Evolutionary conservation across 2,113 vertebrate species (phyloP).

Genomic region (Perognathus longimembris): DNA sequence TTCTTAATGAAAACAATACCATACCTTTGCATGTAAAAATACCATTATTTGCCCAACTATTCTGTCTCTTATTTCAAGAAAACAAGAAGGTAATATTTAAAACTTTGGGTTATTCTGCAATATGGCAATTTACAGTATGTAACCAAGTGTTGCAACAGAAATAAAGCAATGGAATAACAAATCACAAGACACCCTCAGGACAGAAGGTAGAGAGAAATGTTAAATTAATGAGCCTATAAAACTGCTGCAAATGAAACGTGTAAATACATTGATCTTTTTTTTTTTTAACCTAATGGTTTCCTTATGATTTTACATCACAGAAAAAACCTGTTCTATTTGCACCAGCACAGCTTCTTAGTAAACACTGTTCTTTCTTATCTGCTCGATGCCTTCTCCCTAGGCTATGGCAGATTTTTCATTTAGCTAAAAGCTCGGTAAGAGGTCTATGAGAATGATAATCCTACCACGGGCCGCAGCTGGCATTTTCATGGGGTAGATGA

Average conservation of each 20-base stretch:
- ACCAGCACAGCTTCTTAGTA: slow-evolving; percentile 97
- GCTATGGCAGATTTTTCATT: slow-evolving; percentile 99
- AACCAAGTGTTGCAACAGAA: slow-evolving; percentile 90
- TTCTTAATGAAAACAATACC: slow-evolving; percentile 16
- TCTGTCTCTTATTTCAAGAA: slow-evolving; percentile 19
- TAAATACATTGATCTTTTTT: slow-evolving; percentile 99
- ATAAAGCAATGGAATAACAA: slow-evolving; percentile 93
- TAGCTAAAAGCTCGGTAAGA: slow-evolving; percentile 99
- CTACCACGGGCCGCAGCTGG: slow-evolving; percentile 98
- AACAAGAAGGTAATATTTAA: slow-evolving; percentile 85
- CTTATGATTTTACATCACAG: slow-evolving; percentile 95
- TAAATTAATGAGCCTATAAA: slow-evolving; percentile 99
- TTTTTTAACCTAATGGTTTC: slow-evolving; percentile 95
- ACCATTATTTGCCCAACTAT: slow-evolving; percentile 53
- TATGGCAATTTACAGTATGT: slow-evolving; percentile 91
- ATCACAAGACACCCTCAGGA: slow-evolving; percentile 95
- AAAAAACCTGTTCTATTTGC: slow-evolving; percentile 98
- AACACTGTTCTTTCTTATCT: slow-evolving; percentile 98
- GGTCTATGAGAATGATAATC: slow-evolving; percentile 99
- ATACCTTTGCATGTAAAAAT: slow-evolving; percentile 76
- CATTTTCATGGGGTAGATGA: slow-evolving; percentile 97
- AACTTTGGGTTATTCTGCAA: slow-evolving; percentile 89
- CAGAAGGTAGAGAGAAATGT: slow-evolving; percentile 99
- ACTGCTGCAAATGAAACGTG: slow-evolving; percentile 99
- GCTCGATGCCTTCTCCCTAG: slow-evolving; percentile 97